Evolutionary conservation across 2,113 vertebrate species (phyloP).

Genomic region (Cromileptes altivelis): DNA sequence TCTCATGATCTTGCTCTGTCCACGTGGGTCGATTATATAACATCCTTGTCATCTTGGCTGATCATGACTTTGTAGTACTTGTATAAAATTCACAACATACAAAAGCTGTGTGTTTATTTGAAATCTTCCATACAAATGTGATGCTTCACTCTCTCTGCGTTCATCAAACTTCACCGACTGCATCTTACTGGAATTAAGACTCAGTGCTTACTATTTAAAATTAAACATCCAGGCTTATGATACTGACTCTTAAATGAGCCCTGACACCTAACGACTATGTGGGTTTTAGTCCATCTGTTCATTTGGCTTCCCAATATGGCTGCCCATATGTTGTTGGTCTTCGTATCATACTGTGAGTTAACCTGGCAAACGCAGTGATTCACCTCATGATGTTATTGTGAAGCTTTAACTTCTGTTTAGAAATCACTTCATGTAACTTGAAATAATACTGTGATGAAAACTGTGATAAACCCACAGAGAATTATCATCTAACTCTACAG

Average conservation of each 20-base stretch:
- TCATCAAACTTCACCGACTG: background rate
- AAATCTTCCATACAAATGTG: background rate
- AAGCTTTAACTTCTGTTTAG: background rate
- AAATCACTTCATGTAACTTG: background rate
- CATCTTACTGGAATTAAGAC: constrained; percentile 11
- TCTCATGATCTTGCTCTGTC: background rate
- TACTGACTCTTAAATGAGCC: constrained; percentile 42
- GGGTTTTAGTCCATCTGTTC: constrained; percentile 69
- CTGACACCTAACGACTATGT: constrained; percentile 28
- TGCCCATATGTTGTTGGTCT: constrained; percentile 51
- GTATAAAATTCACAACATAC: background rate
- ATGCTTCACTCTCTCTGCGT: background rate
- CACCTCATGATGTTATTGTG: constrained; percentile 22
- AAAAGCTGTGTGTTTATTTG: background rate
- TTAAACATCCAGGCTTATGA: constrained; percentile 10
- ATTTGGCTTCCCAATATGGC: constrained; percentile 54
- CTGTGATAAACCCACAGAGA: background rate
- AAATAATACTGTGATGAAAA: background rate
- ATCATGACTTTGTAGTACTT: background rate
- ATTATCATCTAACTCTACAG: background rate
- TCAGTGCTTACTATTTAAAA: constrained; percentile 7
- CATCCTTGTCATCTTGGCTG: background rate
- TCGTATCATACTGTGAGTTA: constrained; percentile 41
- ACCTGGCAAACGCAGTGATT: constrained; percentile 31
- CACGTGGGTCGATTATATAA: constrained; percentile 1